phyloP scores from a whole-genome alignment of 1,140 invertebrate species.

The Pantala flavescens region DNA sequence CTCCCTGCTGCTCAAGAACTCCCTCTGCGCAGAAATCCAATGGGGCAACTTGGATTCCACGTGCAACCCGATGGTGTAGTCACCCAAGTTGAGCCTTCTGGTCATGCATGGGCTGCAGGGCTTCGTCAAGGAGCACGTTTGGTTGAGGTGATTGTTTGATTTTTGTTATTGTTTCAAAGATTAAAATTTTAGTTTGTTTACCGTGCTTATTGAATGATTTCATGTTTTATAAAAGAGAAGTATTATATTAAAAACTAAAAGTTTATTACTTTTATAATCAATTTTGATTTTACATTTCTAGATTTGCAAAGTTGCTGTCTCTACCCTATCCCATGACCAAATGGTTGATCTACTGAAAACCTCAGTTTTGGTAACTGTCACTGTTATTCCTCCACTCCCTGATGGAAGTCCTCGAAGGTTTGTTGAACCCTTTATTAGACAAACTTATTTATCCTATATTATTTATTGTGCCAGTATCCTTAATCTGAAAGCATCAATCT shows the following conservation, averaged over 20 bases:
- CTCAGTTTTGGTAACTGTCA: conserved; percentile 71
- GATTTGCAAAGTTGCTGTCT: conserved; percentile 82
- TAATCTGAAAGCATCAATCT: background rate
- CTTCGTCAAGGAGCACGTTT: conserved; percentile 77
- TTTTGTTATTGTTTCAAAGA: background rate
- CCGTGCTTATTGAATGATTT: background rate
- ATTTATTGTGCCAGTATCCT: conserved; percentile 26
- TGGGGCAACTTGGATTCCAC: conserved; percentile 88
- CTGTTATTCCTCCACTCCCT: conserved; percentile 64
- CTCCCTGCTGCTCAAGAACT: conserved; percentile 49
- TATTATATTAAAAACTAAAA: background rate
- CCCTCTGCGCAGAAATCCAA: conserved; percentile 61
- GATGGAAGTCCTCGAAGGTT: conserved; percentile 56
- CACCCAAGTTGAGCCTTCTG: conserved; percentile 81
- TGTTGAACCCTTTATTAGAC: conserved; percentile 17
- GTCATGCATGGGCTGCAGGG: conserved; percentile 81
- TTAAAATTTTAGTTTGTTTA: too few relatives aligned
- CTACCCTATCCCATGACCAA: conserved; percentile 82
- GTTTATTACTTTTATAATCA: background rate
- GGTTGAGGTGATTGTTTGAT: conserved; percentile 55
- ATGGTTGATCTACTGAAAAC: conserved; percentile 91
- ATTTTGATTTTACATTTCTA: conserved; percentile 27
- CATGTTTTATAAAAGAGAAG: background rate
- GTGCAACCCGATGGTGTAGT: conserved; percentile 92
- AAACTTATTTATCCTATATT: conserved; percentile 12